Base-by-base conservation (phyloP, 2,888 invertebrate species). In the Caradrina clavipalpis region DNA sequence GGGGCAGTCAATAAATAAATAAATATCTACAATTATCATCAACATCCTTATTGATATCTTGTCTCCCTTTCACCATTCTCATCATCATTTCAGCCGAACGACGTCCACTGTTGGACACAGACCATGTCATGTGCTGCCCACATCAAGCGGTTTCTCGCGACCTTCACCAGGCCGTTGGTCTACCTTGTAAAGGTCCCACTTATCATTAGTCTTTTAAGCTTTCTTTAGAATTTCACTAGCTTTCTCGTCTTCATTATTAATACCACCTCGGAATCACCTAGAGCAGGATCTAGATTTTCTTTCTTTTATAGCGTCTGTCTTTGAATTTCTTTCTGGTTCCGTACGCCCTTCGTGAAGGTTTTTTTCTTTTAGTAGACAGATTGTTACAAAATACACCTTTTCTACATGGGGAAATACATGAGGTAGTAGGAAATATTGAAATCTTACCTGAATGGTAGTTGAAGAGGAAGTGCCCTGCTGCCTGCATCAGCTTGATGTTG, bases 401-500 rank as follows among this genome's bases (percentile, higher is more conserved):
- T 42, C 5, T 39, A 45, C 17, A 1, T 42, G 11, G 7, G 8
- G 1, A 21, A n/a, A 1, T 5, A 21, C 8, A 21, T 26, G 26
- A n/a, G 7, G 7, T 13, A 53, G 39, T 7, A 35, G 3, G n/a
- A n/a, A n/a, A n/a, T n/a, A 47, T 39, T 19, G 2, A 51, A 45
- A 31, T 47, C 3, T 94, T 94, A 94, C 97, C 97, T 26, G 96
- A 96, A 76, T 97, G 97, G 86, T 98, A 98, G 88, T 98, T 98
- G 89, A 98, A 97, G 89, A 98, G 96, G 86, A 98, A 98, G 87
- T 98, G 97, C 5, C 98, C 98, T 6, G 97, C 96, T 42, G 96
- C 94, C 90, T 98, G 97, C 97, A 98, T 98, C 74, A 98, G 90
- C 84, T 97, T 96, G 86, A 98, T 98, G 88, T 98, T 98, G 54